Evolutionary conservation across 2,113 vertebrate genomes (phyloP).

Genomic region (Epinephelus cyanopodus): DNA sequence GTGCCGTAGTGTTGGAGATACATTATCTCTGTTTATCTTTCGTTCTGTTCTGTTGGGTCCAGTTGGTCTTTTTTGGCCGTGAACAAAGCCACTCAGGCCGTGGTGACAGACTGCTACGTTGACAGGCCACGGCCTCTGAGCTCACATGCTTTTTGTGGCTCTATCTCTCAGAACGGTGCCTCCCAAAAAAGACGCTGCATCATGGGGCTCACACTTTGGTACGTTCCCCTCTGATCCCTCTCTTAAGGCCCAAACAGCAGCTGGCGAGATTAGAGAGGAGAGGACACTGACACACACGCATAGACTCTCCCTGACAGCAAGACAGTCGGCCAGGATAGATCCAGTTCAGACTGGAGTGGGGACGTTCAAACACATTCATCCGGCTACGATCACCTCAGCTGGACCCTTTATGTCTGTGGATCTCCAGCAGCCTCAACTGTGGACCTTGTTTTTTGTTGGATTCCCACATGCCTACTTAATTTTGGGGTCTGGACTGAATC

Average conservation of each 20-base stretch:
- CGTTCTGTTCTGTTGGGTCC: constrained; percentile 10
- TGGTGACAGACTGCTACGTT: constrained; percentile 80
- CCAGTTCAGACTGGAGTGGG: constrained; percentile 45
- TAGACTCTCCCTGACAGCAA: constrained; percentile 24
- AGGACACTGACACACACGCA: constrained; percentile 46
- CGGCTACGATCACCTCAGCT: neutral
- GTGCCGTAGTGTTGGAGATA: neutral
- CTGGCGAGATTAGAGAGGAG: constrained; percentile 85
- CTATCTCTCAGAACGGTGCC: constrained; percentile 90
- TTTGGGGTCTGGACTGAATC: constrained; percentile 4
- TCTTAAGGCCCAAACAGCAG: constrained; percentile 90
- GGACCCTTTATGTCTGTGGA: constrained; percentile 21
- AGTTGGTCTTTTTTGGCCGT: constrained; percentile 89
- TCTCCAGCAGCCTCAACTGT: constrained; percentile 12
- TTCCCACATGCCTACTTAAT: neutral
- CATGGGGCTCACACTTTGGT: constrained; percentile 89
- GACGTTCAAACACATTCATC: neutral
- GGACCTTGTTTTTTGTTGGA: constrained; percentile 28
- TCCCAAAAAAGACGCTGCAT: constrained; percentile 95
- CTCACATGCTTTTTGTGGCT: constrained; percentile 95
- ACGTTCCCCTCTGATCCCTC: constrained; percentile 82
- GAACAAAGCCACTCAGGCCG: constrained; percentile 73
- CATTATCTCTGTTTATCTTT: constrained; percentile 33
- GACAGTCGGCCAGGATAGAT: constrained; percentile 19
- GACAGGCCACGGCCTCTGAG: constrained; percentile 85